phyloP scores from a whole-genome alignment of 1,140 invertebrate species.

The Listronotus bonariensis region DNA sequence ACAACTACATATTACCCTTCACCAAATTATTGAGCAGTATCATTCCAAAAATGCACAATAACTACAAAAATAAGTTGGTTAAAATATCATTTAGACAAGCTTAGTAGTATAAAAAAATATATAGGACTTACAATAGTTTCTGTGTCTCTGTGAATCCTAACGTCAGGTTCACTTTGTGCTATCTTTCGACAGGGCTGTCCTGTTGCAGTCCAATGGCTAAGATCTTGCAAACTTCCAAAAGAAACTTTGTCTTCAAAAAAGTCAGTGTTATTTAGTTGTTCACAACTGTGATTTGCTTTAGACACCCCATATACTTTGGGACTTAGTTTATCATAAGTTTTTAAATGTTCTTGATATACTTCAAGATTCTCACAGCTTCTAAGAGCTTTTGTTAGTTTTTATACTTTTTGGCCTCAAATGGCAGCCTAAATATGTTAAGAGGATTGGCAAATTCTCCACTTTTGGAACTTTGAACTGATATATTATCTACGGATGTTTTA shows the following conservation, averaged over 20 bases:
- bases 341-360: constrained; percentile 36
- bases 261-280: constrained; percentile 59
- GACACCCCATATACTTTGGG: constrained; percentile 62
- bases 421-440: constrained; percentile 49
- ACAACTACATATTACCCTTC: not conserved
- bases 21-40: constrained; percentile 1
- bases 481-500: constrained; percentile 57
- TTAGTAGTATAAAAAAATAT: not conserved
- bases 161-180: constrained; percentile 53
- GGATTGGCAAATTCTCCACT: constrained; percentile 56
- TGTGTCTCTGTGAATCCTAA: constrained; percentile 42
- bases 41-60: not conserved
- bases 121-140: constrained; percentile 29
- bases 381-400: constrained; percentile 44
- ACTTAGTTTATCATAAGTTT: constrained; percentile 58
- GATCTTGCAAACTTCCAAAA: constrained; percentile 53
- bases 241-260: constrained; percentile 46
- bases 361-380: constrained; percentile 51
- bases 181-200: constrained; percentile 35
- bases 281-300: constrained; percentile 62
- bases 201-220: constrained; percentile 40
- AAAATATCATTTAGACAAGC: not conserved
- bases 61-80: constrained; percentile 4
- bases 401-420: constrained; percentile 45
- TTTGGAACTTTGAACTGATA: constrained; percentile 61